Evolutionary conservation across 2,797 vertebrate species (phyloP), one percentile per base, ranked within the genome.

Genomic region (Merluccius polli): DNA sequence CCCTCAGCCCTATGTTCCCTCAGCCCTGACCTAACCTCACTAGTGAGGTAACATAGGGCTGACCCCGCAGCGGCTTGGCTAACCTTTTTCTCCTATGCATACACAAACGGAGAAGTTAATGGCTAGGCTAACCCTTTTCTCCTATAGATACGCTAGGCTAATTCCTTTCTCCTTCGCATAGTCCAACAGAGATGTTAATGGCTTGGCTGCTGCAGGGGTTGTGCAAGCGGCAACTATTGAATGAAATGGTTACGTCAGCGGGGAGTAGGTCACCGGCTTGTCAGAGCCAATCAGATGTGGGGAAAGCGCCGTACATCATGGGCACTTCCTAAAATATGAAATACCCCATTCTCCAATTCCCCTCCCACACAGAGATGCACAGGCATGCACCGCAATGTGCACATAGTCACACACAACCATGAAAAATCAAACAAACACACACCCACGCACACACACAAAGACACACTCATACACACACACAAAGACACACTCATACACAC

Each of bases 241-340:
- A 65, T 73, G 36, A 85, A 79, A 77, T 18, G 48, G 52, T 78
- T 36, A 78, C 27, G 59, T 12, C n/a, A 80, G 72, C 70, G 9
- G 59, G 68, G 70, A 38, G n/a, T 35, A 71, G 65, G 76, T 77
- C 71, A 41, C 72, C n/a, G 68, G 71, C 76, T 33, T 85, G 86
- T 82, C 87, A 80, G 41, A 83, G 75, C 70, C 78, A 77, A 84
- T 86, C 79, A 83, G 73, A 76, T 73, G 77, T 65, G 52, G 52
- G 31, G 77, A 85, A 72, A 75, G 77, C 85, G 70, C 75, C 16
- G 72, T 71, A n/a, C 75, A 84, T 83, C 75, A 82, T 77, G 82
- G 59, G 12, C 59, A 44, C 35, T 76, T 83, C n/a, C 36, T 73
- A 48, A 82, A 84, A 77, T 79, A 59, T 73, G 59, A 82, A 84